Base-by-base conservation (phyloP, 2,113 vertebrate genomes). In the Odontophorus gujanensis region DNA sequence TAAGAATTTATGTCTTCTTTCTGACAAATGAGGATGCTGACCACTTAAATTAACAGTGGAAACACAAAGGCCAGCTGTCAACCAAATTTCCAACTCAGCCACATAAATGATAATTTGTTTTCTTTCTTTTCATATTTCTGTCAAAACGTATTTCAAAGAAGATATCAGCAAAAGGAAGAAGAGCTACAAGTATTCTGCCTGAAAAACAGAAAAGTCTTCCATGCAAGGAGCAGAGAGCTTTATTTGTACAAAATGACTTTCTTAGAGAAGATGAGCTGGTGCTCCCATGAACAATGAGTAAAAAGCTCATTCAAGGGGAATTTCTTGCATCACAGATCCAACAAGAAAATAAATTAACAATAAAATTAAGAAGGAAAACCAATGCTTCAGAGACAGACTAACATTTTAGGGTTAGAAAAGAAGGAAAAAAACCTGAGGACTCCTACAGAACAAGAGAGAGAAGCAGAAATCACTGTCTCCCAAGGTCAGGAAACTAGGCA, bases 221-320 rank as follows among this genome's bases (percentile, higher is more conserved):
- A 14, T 1, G 1, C 15, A 17, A 1, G 1, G 21, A 61, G 4
- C 42, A 21, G 10, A 30, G 9, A 73, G 8, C 15, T 30, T 66
- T 66, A 36, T 45, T 71, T 71, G 25, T 32, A 50, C 1, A 67
- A 85, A 86, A 71, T 32, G n/a, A 71, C 67, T 93, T 72, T 63
- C 16, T 63, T 6, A 71, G 9, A 67, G 20, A 77, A 74, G 77
- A 72, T 7, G 24, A 81, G 7, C 6, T 59, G 55, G 0, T 45
- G 20, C 3, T 69, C 26, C 40, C 48, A n/a, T 51, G 81, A 87
- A 47, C 34, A 75, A 42, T 36, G 34, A 61, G 15, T 61, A 55
- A 42, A 65, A 79, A 5, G 13, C 32, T 89, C 38, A 67, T 75
- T 81, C 32, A 59, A 4, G 6, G 26, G 4, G 28, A 85, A 19